phyloP scores from a whole-genome alignment of 2,797 vertebrate species.

The Pantherophis alleghaniensis region DNA sequence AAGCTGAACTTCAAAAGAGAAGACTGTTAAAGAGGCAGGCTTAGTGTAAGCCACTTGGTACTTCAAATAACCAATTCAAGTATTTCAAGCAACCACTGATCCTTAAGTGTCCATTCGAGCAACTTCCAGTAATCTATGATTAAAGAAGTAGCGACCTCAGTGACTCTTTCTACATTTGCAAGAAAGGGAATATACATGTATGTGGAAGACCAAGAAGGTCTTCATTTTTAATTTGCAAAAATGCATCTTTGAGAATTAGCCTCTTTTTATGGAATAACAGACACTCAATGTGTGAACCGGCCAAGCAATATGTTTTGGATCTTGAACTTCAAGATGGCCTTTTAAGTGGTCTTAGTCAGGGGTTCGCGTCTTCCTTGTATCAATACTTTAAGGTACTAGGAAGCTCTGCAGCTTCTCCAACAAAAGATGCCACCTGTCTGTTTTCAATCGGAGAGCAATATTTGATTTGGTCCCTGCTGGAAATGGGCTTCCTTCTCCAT shows the following conservation, averaged over 20 bases:
- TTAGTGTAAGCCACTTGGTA: not conserved
- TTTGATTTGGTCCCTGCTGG: not conserved
- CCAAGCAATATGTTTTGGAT: not conserved
- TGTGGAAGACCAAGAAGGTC: not conserved
- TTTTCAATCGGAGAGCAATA: not conserved
- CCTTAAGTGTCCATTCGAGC: not conserved
- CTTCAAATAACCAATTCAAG: not conserved
- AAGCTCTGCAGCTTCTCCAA: constrained; percentile 14
- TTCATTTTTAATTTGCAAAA: not conserved
- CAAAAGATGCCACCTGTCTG: constrained; percentile 6
- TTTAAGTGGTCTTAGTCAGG: not conserved
- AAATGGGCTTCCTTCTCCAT: not conserved
- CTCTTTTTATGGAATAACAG: not conserved
- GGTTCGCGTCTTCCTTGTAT: not conserved
- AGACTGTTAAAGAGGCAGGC: not conserved
- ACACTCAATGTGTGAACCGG: not conserved
- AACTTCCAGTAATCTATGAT: not conserved
- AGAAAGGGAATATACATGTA: not conserved
- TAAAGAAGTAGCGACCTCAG: not conserved
- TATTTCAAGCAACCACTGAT: not conserved
- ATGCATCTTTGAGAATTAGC: not conserved
- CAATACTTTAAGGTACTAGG: not conserved
- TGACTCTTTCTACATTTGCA: not conserved
- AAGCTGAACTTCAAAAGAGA: not conserved
- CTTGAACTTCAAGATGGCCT: not conserved